Conservation (phyloP, 2,888 invertebrate species). For the Drosophila merina region DNA sequence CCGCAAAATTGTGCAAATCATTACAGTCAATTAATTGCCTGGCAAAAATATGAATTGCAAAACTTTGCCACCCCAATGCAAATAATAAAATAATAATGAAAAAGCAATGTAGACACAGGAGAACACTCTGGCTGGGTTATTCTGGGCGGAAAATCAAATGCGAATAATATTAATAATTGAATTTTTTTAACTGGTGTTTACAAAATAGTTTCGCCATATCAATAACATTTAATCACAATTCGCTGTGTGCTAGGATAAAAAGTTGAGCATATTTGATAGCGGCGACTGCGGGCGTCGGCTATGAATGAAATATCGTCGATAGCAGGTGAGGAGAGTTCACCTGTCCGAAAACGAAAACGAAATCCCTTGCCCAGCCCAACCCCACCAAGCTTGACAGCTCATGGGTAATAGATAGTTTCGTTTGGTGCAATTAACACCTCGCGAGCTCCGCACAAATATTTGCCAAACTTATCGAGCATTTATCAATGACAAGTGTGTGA, state of each 20-base stretch:
- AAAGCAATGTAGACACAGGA: conserved; percentile 39
- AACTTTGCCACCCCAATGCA: conserved; percentile 10
- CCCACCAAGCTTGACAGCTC: conserved; percentile 41
- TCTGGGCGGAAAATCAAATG: background rate
- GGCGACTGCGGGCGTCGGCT: conserved; percentile 13
- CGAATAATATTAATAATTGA: conserved; percentile 1
- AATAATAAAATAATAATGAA: conserved; percentile 44
- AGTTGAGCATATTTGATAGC: conserved; percentile 15
- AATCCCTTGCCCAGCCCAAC: background rate
- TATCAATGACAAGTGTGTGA: conserved; percentile 64
- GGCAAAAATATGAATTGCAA: conserved; percentile 34
- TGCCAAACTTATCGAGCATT: conserved; percentile 63
- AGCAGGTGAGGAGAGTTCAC: conserved; percentile 11
- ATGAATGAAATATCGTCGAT: conserved; percentile 34
- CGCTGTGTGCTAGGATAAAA: conserved; percentile 10
- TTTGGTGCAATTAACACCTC: conserved; percentile 70
- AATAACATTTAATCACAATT: conserved; percentile 36
- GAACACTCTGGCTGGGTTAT: background rate
- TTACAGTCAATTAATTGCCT: conserved; percentile 50
- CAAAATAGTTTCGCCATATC: conserved; percentile 8
- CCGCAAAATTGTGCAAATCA: conserved; percentile 45
- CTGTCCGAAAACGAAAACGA: background rate
- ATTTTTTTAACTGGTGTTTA: background rate
- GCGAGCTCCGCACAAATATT: conserved; percentile 64
- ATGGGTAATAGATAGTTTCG: conserved; percentile 59